phyloP scores from a whole-genome alignment of 2,113 vertebrate genomes.

The Campylomormyrus tamandua region DNA sequence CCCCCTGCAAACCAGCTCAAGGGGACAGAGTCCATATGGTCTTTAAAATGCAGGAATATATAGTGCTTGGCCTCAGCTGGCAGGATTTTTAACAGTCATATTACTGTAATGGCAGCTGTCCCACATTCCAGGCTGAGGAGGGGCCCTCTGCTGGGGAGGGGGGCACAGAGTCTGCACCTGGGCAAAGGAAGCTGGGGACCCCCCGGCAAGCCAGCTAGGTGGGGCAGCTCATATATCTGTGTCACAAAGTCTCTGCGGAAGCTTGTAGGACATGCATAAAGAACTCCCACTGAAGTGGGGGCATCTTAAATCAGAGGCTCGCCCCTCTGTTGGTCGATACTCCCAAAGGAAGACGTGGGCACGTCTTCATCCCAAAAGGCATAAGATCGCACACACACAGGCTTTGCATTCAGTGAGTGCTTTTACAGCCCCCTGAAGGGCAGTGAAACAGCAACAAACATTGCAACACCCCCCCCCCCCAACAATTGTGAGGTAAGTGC shows the following conservation, averaged over 20 bases:
- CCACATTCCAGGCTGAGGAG: neutral
- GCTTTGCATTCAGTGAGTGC: neutral
- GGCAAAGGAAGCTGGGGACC: neutral
- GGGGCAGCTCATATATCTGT: neutral
- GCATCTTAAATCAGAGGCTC: conserved; percentile 9
- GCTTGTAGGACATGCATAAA: neutral
- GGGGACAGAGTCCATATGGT: neutral
- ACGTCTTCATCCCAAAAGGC: neutral
- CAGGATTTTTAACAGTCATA: neutral
- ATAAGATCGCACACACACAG: neutral
- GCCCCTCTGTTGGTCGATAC: neutral
- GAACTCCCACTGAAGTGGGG: neutral
- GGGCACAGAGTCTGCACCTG: neutral
- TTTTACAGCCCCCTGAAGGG: neutral
- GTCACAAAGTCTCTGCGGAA: neutral
- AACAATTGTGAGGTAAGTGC: neutral
- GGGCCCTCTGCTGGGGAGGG: neutral
- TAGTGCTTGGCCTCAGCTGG: neutral
- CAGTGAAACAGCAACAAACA: neutral
- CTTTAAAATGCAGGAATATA: neutral
- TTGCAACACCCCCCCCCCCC: neutral
- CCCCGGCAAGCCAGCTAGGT: neutral
- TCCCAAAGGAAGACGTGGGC: neutral
- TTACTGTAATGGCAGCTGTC: neutral
- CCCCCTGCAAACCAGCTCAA: neutral